phyloP scores from a whole-genome alignment of 2,113 vertebrate species.

The Anolis sagrei region DNA sequence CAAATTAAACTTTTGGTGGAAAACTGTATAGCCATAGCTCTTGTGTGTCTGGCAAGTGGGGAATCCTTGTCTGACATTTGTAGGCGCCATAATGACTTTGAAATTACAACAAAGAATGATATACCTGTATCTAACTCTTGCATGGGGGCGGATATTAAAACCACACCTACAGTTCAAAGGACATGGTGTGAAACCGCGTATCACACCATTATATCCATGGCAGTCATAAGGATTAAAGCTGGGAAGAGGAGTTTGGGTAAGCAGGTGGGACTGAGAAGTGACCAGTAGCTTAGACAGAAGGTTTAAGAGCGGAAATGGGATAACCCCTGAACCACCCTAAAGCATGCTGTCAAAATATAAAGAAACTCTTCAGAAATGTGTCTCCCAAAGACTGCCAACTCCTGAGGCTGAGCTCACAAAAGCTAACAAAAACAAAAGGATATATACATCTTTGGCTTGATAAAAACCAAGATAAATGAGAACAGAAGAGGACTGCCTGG shows the following conservation, averaged over 20 bases:
- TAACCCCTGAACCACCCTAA: constrained; percentile 59
- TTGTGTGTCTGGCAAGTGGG: neutral
- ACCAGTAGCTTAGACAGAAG: neutral
- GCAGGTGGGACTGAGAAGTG: constrained; percentile 31
- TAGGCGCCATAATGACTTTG: neutral
- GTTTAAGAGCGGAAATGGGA: constrained; percentile 53
- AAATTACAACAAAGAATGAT: neutral
- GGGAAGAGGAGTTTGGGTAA: constrained; percentile 45
- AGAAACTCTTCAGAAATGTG: constrained; percentile 64
- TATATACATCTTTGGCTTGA: constrained; percentile 68
- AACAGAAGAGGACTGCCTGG: constrained; percentile 68
- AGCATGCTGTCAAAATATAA: constrained; percentile 65
- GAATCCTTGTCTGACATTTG: neutral
- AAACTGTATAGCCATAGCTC: neutral
- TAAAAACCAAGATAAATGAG: constrained; percentile 67
- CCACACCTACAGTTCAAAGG: neutral
- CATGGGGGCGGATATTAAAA: neutral
- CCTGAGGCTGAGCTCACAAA: constrained; percentile 60
- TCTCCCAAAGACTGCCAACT: constrained; percentile 50
- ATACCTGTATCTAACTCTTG: neutral
- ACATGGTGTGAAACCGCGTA: neutral
- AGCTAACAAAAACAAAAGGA: constrained; percentile 70
- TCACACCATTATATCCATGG: neutral
- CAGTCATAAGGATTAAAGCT: constrained; percentile 25
- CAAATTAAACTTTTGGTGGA: neutral